Conservation (phyloP, 2,113 vertebrate genomes). For the Macaca mulatta region DNA sequence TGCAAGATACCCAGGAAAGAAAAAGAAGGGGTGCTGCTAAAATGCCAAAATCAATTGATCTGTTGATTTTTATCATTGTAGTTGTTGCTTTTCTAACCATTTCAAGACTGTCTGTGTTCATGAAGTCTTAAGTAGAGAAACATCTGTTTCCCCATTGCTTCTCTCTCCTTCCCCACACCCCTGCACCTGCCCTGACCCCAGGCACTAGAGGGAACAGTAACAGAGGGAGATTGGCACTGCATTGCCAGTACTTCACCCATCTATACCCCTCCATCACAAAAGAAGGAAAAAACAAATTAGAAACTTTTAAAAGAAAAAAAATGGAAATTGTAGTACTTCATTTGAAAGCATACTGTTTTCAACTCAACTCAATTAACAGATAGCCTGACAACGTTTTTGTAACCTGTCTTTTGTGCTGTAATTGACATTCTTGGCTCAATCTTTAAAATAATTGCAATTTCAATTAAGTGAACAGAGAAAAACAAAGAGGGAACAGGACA, state of each 20-base stretch:
- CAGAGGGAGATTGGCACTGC: neutral
- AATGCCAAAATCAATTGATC: slow-evolving; percentile 19
- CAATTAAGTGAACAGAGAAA: slow-evolving; percentile 20
- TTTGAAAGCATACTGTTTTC: slow-evolving; percentile 45
- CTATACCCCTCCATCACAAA: neutral
- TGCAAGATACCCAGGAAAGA: slow-evolving; percentile 27
- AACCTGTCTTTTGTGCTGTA: slow-evolving; percentile 48
- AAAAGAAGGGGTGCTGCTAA: slow-evolving; percentile 40
- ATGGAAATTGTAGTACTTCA: neutral
- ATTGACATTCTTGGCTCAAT: slow-evolving; percentile 46
- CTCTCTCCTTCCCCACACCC: neutral
- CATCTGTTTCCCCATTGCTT: neutral
- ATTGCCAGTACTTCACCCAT: neutral
- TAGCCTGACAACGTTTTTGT: slow-evolving; percentile 32
- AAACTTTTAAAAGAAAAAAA: neutral
- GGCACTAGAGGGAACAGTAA: neutral
- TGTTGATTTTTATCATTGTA: neutral
- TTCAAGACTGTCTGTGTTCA: neutral
- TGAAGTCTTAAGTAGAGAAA: neutral
- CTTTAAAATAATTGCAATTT: slow-evolving; percentile 63
- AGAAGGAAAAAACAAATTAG: neutral
- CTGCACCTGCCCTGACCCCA: neutral
- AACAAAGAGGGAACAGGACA: neutral
- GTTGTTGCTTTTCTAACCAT: neutral
- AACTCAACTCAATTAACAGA: slow-evolving; percentile 36